phyloP scores from a whole-genome alignment of 2,888 invertebrate genomes.

The Aphidoletes aphidimyza region DNA sequence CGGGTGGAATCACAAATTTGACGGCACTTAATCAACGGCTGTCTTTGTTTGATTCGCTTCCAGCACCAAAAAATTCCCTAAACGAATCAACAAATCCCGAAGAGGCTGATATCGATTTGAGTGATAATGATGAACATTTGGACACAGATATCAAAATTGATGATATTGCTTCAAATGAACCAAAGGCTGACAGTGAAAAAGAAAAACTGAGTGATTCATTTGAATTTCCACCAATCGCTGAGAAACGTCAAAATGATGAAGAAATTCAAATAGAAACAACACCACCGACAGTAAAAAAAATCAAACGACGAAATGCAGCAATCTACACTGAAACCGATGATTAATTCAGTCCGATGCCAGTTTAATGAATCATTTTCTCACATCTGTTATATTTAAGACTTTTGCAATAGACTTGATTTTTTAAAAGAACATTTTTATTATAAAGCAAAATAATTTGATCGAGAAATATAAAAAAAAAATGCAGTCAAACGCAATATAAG shows the following conservation, averaged over 20 bases:
- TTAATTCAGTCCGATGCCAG: background rate
- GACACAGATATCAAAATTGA: background rate
- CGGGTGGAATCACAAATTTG: constrained; percentile 55
- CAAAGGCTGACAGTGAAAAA: background rate
- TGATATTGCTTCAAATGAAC: background rate
- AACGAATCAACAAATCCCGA: background rate
- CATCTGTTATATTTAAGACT: too few relatives aligned
- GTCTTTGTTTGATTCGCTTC: constrained; percentile 57
- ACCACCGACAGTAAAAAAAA: constrained; percentile 60
- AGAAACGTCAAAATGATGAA: background rate
- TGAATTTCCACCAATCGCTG: background rate
- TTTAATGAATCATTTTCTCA: too few relatives aligned
- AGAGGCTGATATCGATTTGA: background rate
- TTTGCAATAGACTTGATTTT: too few relatives aligned
- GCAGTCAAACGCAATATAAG: too few relatives aligned
- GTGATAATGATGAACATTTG: constrained; percentile 18
- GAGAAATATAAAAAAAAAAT: too few relatives aligned
- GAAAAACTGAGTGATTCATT: background rate
- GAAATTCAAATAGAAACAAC: background rate
- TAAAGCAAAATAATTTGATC: too few relatives aligned
- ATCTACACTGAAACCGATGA: constrained; percentile 60
- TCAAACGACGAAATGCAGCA: constrained; percentile 65
- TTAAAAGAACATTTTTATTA: background rate
- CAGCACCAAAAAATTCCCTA: constrained; percentile 59
- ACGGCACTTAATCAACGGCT: constrained; percentile 42